These are phyloP conservation scores for Mastomys natalensis DNA, from an alignment of 2,113 vertebrate genomes.

Conservation along the genomic window DNA sequence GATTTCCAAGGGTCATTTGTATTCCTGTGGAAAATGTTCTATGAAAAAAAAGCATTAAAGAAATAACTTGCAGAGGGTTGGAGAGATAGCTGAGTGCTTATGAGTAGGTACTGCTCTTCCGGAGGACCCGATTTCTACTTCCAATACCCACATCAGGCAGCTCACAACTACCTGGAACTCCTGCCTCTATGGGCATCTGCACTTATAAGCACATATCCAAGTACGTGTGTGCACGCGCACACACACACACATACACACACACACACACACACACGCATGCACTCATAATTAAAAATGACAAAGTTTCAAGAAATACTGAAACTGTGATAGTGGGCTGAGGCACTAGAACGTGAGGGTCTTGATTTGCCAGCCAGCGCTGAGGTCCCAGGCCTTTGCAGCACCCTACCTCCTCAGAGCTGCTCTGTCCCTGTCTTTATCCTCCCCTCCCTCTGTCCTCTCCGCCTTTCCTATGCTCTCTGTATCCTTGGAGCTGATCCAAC, in stretches of 20 bases:
- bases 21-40: conserved; percentile 29
- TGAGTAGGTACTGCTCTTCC: background rate
- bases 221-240: background rate
- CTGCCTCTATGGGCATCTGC: background rate
- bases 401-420: background rate
- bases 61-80: background rate
- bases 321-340: background rate
- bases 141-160: too few species aligned
- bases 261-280: background rate
- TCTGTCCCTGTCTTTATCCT: background rate
- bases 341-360: background rate
- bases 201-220: background rate
- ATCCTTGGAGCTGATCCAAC: background rate
- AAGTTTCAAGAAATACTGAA: background rate
- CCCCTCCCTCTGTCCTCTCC: background rate
- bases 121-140: background rate
- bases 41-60: background rate
- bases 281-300: background rate
- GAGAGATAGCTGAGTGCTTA: too few species aligned
- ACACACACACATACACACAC: background rate
- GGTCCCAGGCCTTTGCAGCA: background rate
- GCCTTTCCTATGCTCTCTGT: too few species aligned
- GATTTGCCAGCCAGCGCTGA: accelerated
- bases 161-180: background rate
- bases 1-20: background rate